Evolutionary conservation across 1,140 invertebrate genomes (phyloP), one percentile per base, ranked within the genome.

Genomic region (Pteromalus puparum): DNA sequence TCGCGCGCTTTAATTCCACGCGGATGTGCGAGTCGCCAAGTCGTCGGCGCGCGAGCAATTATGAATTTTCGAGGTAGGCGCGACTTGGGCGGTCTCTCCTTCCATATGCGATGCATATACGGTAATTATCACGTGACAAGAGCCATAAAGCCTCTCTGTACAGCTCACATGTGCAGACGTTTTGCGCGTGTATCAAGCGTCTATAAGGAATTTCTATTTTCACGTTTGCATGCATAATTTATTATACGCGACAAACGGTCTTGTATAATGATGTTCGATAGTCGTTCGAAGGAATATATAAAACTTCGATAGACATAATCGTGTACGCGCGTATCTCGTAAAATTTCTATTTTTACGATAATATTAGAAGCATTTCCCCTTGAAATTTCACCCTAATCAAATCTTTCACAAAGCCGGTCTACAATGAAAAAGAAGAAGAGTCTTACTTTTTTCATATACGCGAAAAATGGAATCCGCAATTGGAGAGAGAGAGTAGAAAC

Each of bases 81-180:
- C 81, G 84, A 81, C 83, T 82, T 84, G 87, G 86, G 74, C 81
- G 87, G 85, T 83, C 81, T 61, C 53, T 21, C 46, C 13, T 18
- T 42, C 1, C 10, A 9, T 42, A 42, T 42, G 9, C 53, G n/a
- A 15, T 48, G 42, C 68, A 30, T 24, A 28, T 21, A 76, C 77
- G 82, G 84, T 85, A 80, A 87, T 87, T 88, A 88, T 89, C 87
- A 88, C 70, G 80, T 85, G 87, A 89, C 87, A 88, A 75, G 80
- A 68, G 72, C 46, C 72, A 84, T 74, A 84, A 84, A 84, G 34
- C n/a, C 38, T 48, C n/a, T 28, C 77, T 21, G 72, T 28, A 0
- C 61, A 18, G 61, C 24, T 68, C 65, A 68, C n/a, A 10, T 26
- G 53, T 24, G 70, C 53, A 61, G 24, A 46, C n/a, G n/a, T 82